A percentile compares a stretch with the other conserved stretches of the same genome.
These are phyloP conservation scores for Rhagologus leucostigma DNA, from an alignment of 2,113 vertebrate genomes.

Conservation along the genomic window DNA sequence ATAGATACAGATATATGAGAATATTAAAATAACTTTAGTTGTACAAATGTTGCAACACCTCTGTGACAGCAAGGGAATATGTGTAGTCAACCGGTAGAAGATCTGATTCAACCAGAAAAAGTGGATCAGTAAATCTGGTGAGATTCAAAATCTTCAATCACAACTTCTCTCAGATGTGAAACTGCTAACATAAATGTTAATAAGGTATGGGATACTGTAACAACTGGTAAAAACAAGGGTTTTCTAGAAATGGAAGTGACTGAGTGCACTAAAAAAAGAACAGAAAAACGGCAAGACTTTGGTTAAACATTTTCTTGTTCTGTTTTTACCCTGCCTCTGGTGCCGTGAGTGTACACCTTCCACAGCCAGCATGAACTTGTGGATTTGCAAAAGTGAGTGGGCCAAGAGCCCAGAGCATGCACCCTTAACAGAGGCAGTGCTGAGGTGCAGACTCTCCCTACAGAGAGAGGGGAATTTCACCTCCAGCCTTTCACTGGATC, in stretches of 20 bases:
- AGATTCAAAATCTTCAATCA: background rate
- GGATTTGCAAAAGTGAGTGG: background rate
- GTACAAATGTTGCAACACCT: background rate
- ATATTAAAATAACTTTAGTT: background rate
- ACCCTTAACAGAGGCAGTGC: background rate
- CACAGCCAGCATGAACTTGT: background rate
- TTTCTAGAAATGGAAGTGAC: background rate
- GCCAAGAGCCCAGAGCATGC: background rate
- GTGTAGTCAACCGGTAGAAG: background rate
- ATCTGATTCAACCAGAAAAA: background rate
- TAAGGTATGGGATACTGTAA: background rate
- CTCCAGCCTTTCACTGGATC: background rate
- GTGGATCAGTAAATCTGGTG: background rate
- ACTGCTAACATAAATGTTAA: background rate
- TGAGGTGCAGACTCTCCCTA: background rate
- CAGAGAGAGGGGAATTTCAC: background rate
- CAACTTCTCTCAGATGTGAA: background rate
- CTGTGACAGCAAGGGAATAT: background rate
- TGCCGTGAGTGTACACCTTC: background rate
- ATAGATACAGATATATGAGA: background rate
- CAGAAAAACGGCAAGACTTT: background rate
- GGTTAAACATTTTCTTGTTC: background rate
- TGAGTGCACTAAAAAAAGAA: background rate
- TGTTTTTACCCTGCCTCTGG: background rate
- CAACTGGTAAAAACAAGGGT: background rate